These are phyloP conservation scores for Polydrusus pterygomalis DNA, from an alignment of 2,888 invertebrate species.

Conservation along the genomic window DNA sequence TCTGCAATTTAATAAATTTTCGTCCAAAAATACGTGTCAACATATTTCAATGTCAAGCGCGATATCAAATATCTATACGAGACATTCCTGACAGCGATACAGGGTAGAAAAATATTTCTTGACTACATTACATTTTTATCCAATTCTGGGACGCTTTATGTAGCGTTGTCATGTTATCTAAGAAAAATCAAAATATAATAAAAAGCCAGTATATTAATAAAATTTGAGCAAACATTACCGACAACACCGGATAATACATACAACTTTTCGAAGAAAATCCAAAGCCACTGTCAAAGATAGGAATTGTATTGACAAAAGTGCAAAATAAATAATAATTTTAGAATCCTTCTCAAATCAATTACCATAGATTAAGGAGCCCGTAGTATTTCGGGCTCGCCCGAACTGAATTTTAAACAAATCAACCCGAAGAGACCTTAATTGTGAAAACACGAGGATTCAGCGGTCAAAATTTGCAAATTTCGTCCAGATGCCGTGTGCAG, in stretches of 20 bases:
- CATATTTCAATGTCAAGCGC: neutral
- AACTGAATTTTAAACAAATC: slow-evolving; percentile 3
- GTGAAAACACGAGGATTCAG: neutral
- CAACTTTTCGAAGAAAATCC: too few relatives aligned
- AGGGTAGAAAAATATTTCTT: neutral
- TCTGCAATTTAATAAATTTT: neutral
- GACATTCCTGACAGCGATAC: neutral
- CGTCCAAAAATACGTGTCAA: neutral
- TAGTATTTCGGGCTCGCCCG: neutral
- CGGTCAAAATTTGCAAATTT: slow-evolving; percentile 18
- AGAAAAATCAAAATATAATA: neutral
- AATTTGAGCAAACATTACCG: too few relatives aligned
- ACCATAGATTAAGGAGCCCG: too few relatives aligned
- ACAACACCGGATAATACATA: too few relatives aligned
- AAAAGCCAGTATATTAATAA: neutral
- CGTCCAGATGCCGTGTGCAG: slow-evolving; percentile 3
- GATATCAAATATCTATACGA: neutral
- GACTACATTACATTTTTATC: neutral
- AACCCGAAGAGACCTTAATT: neutral
- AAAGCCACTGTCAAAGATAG: too few relatives aligned
- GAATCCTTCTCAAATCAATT: too few relatives aligned
- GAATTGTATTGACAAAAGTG: too few relatives aligned
- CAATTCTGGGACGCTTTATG: neutral
- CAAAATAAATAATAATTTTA: too few relatives aligned
- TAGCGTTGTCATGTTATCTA: neutral